phyloP scores from a whole-genome alignment of 92 coral and sea anemone species.

The Epizoanthus stellaris region DNA sequence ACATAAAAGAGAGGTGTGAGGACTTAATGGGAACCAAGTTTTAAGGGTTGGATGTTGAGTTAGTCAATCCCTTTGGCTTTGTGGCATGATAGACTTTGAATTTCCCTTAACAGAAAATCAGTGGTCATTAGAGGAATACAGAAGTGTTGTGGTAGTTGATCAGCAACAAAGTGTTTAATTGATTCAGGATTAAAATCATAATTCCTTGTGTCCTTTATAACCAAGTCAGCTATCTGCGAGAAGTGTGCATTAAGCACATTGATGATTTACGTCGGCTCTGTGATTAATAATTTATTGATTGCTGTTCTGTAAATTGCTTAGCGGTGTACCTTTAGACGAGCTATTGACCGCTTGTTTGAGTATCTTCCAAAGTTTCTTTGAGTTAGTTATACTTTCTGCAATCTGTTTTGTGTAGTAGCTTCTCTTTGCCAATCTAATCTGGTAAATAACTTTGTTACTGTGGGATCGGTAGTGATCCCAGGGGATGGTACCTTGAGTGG shows the following conservation, averaged over 20 bases:
- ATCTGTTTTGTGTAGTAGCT: slow-evolving; percentile 25
- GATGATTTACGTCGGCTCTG: slow-evolving; percentile 1
- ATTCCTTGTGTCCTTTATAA: slow-evolving; percentile 9
- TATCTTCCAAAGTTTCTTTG: slow-evolving; percentile 41
- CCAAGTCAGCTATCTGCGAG: slow-evolving; percentile 18
- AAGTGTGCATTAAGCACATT: slow-evolving; percentile 2
- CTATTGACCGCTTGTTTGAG: slow-evolving; percentile 27
- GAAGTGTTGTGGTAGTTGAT: slow-evolving; percentile 11
- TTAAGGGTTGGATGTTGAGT: slow-evolving; percentile 21
- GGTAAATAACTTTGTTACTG: slow-evolving; percentile 34
- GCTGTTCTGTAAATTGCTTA: not conserved
- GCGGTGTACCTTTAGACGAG: not conserved
- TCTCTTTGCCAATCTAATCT: slow-evolving; percentile 41
- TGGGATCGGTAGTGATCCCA: slow-evolving; percentile 26
- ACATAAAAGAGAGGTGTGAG: no score
- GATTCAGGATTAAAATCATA: slow-evolving; percentile 1
- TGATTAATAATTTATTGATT: not conserved
- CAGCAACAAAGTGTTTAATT: slow-evolving; percentile 26
- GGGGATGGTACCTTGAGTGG: not conserved
- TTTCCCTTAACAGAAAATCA: slow-evolving; percentile 19
- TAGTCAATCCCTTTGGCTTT: slow-evolving; percentile 51
- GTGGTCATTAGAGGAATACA: slow-evolving; percentile 5
- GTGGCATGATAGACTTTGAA: slow-evolving; percentile 12
- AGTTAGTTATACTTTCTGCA: slow-evolving; percentile 15
- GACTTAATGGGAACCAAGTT: no score